Percentiles rank a stretch among this genome's conserved stretches.
Evolutionary conservation across 2,888 invertebrate species (phyloP).

Genomic region (Eupithecia subumbrata): DNA sequence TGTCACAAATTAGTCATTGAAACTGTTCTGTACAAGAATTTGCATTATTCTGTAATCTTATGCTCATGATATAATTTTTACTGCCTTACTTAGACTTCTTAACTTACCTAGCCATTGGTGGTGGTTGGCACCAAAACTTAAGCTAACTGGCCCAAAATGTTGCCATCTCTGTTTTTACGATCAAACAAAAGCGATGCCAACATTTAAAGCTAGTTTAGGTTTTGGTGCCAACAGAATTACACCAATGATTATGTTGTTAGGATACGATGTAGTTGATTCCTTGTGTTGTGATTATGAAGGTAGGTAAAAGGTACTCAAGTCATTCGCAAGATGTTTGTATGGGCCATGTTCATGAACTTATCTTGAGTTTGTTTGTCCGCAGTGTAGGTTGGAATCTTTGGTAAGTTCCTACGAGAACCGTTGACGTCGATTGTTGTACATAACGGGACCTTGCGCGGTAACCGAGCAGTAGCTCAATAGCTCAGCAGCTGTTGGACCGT

Average conservation of each 20-base stretch:
- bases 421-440: slow-evolving; percentile 44
- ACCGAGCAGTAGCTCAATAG: slow-evolving; percentile 48
- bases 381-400: background rate
- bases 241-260: background rate
- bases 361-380: background rate
- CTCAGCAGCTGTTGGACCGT: slow-evolving; percentile 70
- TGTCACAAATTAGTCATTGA: background rate
- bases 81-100: background rate
- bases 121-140: background rate
- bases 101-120: background rate
- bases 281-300: background rate
- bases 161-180: background rate
- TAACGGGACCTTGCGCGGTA: slow-evolving; percentile 52
- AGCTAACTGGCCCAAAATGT: background rate
- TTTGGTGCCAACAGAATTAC: background rate
- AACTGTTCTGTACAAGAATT: slow-evolving; percentile 1
- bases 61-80: slow-evolving; percentile 3
- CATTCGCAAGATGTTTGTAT: background rate
- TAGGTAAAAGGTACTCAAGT: background rate
- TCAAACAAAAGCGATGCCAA: background rate
- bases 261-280: background rate
- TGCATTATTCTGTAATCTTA: background rate
- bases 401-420: slow-evolving; percentile 11
- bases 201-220: background rate
- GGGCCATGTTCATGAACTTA: background rate